Evolutionary conservation across 2,113 vertebrate species (phyloP).

Genomic region (Aegotheles bennettii): DNA sequence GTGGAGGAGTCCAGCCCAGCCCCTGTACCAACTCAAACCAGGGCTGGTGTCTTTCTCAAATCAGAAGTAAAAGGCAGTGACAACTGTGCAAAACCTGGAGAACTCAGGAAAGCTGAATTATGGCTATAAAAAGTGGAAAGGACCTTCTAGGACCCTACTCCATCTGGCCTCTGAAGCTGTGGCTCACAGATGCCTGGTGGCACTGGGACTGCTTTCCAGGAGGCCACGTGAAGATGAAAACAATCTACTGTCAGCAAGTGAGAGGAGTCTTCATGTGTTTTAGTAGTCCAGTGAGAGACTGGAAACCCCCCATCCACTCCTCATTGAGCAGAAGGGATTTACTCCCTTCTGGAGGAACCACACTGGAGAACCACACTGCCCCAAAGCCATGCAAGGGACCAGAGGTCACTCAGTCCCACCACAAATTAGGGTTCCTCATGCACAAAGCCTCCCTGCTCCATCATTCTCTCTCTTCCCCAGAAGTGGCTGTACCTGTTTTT

Average conservation of each 20-base stretch:
- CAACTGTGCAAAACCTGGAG: neutral
- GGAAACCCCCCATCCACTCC: neutral
- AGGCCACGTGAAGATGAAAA: neutral
- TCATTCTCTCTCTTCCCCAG: neutral
- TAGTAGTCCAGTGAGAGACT: accelerated
- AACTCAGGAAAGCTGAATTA: neutral
- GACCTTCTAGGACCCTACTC: neutral
- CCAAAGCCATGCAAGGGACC: accelerated
- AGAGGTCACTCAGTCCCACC: neutral
- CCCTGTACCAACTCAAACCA: accelerated
- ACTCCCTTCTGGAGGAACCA: accelerated
- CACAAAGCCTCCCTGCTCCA: neutral
- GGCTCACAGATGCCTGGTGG: accelerated
- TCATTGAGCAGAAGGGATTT: neutral
- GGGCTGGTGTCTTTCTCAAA: neutral
- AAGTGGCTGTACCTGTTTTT: conserved; percentile 86
- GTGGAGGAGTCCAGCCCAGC: neutral
- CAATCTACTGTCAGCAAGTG: neutral
- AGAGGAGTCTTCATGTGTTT: neutral
- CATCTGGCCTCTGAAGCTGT: neutral
- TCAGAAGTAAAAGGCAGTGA: neutral
- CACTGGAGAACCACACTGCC: neutral
- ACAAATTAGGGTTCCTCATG: neutral
- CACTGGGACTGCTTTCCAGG: neutral
- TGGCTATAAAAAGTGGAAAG: neutral